Conservation (phyloP, 2,113 vertebrate genomes). For the Dendrocopos noguchii region DNA sequence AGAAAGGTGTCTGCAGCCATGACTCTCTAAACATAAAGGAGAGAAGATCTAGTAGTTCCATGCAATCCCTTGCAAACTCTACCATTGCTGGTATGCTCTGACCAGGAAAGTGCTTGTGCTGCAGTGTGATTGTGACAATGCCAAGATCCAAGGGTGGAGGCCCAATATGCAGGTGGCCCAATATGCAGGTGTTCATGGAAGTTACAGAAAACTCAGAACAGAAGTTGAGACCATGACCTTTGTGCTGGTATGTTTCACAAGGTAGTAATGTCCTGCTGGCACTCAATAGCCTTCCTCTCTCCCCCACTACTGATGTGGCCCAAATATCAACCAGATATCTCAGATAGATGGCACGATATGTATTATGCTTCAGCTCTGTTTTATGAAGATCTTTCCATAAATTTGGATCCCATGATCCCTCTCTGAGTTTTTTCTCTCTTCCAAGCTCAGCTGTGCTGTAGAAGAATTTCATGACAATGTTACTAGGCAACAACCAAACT, state of each 20-base stretch:
- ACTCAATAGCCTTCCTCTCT: not conserved
- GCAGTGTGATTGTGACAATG: not conserved
- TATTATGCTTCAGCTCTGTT: not conserved
- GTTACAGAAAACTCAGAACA: not conserved
- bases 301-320: not conserved
- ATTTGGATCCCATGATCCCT: not conserved
- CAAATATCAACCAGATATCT: not conserved
- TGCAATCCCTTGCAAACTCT: not conserved
- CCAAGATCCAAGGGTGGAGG: not conserved
- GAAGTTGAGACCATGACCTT: not conserved
- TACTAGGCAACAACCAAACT: not conserved
- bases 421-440: not conserved
- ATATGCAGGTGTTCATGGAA: not conserved
- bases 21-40: rapidly evolving
- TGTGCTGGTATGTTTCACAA: not conserved
- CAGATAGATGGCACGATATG: not conserved
- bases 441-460: not conserved
- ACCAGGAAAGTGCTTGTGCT: not conserved
- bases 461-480: not conserved
- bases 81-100: not conserved
- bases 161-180: not conserved
- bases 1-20: not conserved
- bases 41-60: rapidly evolving
- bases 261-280: not conserved
- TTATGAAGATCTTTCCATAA: not conserved